Evolutionary conservation across 1,140 invertebrate species (phyloP).

Genomic region (Andricus grossulariae): DNA sequence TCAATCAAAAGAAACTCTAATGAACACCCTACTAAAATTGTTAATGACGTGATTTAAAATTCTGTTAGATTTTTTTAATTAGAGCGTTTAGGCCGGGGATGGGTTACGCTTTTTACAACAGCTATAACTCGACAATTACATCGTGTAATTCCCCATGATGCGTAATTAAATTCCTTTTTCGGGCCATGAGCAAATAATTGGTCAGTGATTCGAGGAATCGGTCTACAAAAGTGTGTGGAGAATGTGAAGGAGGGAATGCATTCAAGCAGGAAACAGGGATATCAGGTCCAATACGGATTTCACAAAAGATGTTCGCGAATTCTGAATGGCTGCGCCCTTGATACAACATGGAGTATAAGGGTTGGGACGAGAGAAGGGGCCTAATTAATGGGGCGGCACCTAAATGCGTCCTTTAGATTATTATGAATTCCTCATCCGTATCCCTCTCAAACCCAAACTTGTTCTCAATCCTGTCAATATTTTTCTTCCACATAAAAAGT

Average conservation of each 20-base stretch:
- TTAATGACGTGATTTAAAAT: too few species aligned
- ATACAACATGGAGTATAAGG: conserved; percentile 59
- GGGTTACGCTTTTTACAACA: conserved; percentile 35
- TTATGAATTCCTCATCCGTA: conserved; percentile 43
- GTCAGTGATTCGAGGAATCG: conserved; percentile 44
- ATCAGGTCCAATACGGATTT: conserved; percentile 56
- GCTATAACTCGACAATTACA: conserved; percentile 35
- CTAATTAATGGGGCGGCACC: conserved; percentile 73
- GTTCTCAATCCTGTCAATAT: conserved; percentile 7
- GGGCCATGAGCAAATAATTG: conserved; percentile 50
- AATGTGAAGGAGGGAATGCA: conserved; percentile 30
- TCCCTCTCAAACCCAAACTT: conserved; percentile 35
- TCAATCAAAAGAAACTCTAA: too few species aligned
- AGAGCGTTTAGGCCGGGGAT: conserved; percentile 34
- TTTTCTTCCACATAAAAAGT: too few species aligned
- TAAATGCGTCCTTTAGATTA: conserved; percentile 58
- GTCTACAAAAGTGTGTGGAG: conserved; percentile 17
- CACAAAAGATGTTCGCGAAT: conserved; percentile 65
- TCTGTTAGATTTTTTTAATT: conserved; percentile 8
- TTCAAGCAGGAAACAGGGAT: conserved; percentile 44
- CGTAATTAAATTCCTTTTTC: conserved; percentile 47
- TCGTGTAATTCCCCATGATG: conserved; percentile 44
- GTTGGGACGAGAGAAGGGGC: conserved; percentile 57
- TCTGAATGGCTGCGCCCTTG: conserved; percentile 68
- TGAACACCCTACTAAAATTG: too few species aligned